A percentile compares a stretch with the other conserved stretches of the same genome.
Conservation (phyloP, 2,113 vertebrate genomes). For the Casuarius casuarius region DNA sequence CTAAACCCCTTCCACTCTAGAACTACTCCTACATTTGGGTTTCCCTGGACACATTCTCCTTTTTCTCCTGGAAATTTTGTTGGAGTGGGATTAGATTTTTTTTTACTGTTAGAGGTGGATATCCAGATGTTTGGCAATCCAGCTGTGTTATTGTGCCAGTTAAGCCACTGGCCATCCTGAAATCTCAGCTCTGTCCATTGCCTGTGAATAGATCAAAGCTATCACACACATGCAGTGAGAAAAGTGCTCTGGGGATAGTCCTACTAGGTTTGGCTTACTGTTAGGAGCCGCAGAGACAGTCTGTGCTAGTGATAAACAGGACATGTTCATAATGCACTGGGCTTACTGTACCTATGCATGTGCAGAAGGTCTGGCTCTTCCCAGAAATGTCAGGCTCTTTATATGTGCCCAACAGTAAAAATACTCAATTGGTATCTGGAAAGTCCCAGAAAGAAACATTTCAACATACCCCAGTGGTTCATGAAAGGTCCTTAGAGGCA, state of each 20-base stretch:
- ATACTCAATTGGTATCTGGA: not conserved
- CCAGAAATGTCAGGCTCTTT: not conserved
- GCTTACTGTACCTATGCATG: not conserved
- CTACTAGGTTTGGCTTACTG: not conserved
- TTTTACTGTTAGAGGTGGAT: not conserved
- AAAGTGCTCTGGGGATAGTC: not conserved
- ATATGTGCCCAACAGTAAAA: not conserved
- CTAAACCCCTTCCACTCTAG: not conserved
- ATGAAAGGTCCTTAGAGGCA: not conserved
- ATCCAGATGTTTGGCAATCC: slow-evolving; percentile 30
- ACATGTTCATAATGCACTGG: rapidly evolving
- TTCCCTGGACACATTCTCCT: not conserved
- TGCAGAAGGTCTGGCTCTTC: not conserved
- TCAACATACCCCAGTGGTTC: not conserved
- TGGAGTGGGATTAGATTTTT: not conserved
- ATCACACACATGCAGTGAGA: not conserved
- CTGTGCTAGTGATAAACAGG: not conserved
- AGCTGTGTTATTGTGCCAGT: not conserved
- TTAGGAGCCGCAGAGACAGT: not conserved
- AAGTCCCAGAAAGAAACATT: not conserved
- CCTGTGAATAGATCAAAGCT: not conserved
- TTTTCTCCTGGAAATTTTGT: not conserved
- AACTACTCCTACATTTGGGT: not conserved
- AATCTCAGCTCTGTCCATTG: not conserved
- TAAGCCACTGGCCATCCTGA: slow-evolving; percentile 29